A percentile compares a stretch with the other conserved stretches of the same genome.
phyloP scores from a whole-genome alignment of 1,140 invertebrate genomes.

The Euschistus heros region DNA sequence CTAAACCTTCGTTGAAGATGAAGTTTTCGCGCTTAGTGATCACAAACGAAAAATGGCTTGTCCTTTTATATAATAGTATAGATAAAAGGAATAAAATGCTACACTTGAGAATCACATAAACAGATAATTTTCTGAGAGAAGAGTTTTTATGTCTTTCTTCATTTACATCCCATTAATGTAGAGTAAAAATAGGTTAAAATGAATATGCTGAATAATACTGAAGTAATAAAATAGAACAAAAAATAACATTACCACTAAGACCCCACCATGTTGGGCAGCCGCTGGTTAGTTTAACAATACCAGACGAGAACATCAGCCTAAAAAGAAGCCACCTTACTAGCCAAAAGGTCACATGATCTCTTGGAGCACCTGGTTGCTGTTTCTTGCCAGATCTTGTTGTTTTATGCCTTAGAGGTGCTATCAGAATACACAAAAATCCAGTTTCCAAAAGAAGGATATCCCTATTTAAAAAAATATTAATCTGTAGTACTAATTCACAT shows the following conservation, averaged over 20 bases:
- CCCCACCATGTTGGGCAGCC: constrained; percentile 72
- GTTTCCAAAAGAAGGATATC: constrained; percentile 66
- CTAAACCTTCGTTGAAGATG: too few relatives aligned
- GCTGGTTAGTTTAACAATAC: constrained; percentile 64
- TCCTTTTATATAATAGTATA: too few relatives aligned
- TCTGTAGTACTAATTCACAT: background rate
- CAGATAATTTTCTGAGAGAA: too few relatives aligned
- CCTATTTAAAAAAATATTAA: constrained; percentile 39
- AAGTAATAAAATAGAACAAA: too few relatives aligned
- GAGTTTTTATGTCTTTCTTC: too few relatives aligned
- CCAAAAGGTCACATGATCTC: constrained; percentile 55
- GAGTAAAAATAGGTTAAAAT: too few relatives aligned
- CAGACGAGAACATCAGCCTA: constrained; percentile 63
- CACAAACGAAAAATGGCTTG: too few relatives aligned
- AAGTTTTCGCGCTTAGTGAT: too few relatives aligned
- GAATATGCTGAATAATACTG: too few relatives aligned
- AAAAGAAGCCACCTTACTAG: constrained; percentile 68
- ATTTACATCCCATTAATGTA: too few relatives aligned
- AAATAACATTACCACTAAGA: constrained; percentile 49
- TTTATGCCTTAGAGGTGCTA: constrained; percentile 50
- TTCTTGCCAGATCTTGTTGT: constrained; percentile 32
- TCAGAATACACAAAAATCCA: constrained; percentile 60
- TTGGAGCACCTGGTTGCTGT: constrained; percentile 32
- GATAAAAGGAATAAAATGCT: too few relatives aligned
- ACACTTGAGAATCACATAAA: too few relatives aligned